Base-by-base conservation (phyloP, 2,113 vertebrate species). In the Centrocercus urophasianus region DNA sequence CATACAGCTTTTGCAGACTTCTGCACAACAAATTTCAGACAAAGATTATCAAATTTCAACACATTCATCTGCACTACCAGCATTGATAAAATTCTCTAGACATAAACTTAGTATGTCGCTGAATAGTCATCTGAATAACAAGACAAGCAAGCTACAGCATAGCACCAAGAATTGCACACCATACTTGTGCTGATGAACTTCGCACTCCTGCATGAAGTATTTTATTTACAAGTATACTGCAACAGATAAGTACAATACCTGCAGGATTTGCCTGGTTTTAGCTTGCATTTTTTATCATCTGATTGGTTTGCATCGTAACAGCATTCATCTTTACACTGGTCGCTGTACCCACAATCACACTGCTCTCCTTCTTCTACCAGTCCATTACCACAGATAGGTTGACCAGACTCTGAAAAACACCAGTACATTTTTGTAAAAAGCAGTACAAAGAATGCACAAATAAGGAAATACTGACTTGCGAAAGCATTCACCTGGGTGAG, bases 381-480 rank as follows among this genome's bases (percentile, higher is more conserved):
- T 36, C 99, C 99, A 64, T 99, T 99, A 38, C 99, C 99, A 97
- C 99, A 99, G 92, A 99, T 99, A 48, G 99, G 99, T 88, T 99
- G 98, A 56, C 99, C 99, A 79, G 99, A 99, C 94, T 99, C 99
- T 99, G 95, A n/a, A 96, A 96, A 93, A 85, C 32, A 30, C 3
- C 71, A 81, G 22, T 25, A 48, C 32, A 56, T 85, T 76, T 73
- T 83, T 47, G 50, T 42, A 85, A 11, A 71, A 81, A 83, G 54
- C 50, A 70, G 54, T 56, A 81, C 14, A 90, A 75, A 73, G 56
- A 73, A 79, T 2, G 87, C 4, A 17, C 48, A 84, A 80, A 84
- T 11, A 76, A 36, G 1, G 38, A 63, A 63, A 64, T 16, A 50
- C 0, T 38, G 56, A 76, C 9, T 90, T 47, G 45, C 40, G 50